Evolutionary conservation across 2,888 invertebrate genomes (phyloP), one percentile per base, ranked within the genome.

Genomic region (Drosophila pseudotakahashii): DNA sequence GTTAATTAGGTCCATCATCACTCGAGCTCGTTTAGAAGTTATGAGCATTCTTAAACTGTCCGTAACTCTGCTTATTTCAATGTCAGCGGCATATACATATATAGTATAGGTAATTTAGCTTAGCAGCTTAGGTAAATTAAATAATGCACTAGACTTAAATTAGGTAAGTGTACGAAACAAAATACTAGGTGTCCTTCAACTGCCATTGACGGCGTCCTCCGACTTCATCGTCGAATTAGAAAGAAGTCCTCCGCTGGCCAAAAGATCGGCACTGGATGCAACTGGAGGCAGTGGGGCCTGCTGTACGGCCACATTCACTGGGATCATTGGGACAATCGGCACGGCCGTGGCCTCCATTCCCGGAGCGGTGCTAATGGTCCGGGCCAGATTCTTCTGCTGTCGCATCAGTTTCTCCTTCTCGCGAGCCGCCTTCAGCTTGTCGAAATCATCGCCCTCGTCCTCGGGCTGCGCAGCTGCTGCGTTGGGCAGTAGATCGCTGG

Each of bases 371-470:
- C 92, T 92, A 7, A 92, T 91, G n/a, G 92, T 89, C 59, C 95
- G 93, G 0, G 94, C 95, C 90, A 94, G 92, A 82, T 94, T 94
- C 75, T 94, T 94, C 75, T 94, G 91, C 74, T 94, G 94, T 57
- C 94, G 93, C 59, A 94, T 93, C 7, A 93, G 91, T n/a, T 96
- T 93, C 88, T 95, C 95, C 84, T 95, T 95, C 81, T 95, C 95
- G 2, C 96, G 93, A 59, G 94, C 93, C 47, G 93, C 93, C 83
- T 95, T 95, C 51, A 97, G 91, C 64, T 94, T 94, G 48, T 94
- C 94, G 84, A 96, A 96, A 75, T 96, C 96, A 82, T 96, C 96
- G 61, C 94, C 93, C 10, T 91, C 92, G 19, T 83, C 79, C 7
- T 58, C 79, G 3, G 71, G 63, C 19, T 72, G 81, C 4, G 74